These are phyloP conservation scores for Ypsolopha scabrella DNA, from an alignment of 2,888 invertebrate genomes.

Conservation along the genomic window DNA sequence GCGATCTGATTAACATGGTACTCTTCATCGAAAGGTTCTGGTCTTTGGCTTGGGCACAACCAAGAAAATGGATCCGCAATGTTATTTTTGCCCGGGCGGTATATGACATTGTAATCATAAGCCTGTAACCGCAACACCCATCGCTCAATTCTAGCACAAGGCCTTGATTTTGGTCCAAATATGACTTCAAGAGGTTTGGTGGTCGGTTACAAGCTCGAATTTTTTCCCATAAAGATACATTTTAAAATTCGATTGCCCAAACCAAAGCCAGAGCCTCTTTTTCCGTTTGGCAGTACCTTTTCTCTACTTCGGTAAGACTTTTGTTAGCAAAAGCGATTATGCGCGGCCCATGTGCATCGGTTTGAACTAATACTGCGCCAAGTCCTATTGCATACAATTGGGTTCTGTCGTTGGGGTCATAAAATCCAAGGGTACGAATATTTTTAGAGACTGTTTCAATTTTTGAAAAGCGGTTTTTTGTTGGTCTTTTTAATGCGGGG, in stretches of 20 bases:
- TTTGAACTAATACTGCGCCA: slow-evolving; percentile 14
- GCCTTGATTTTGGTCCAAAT: slow-evolving; percentile 13
- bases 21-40: background rate
- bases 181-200: slow-evolving; percentile 29
- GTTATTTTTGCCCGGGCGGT: slow-evolving; percentile 13
- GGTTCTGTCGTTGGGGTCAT: slow-evolving; percentile 3
- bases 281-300: slow-evolving; percentile 18
- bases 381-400: slow-evolving; percentile 15
- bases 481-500: background rate
- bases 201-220: slow-evolving; percentile 23
- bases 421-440: slow-evolving; percentile 1
- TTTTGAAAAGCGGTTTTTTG: slow-evolving; percentile 3
- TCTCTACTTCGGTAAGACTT: slow-evolving; percentile 15
- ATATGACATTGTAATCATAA: slow-evolving; percentile 11
- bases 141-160: slow-evolving; percentile 15
- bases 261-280: slow-evolving; percentile 20
- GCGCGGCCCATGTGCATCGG: slow-evolving; percentile 10
- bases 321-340: slow-evolving; percentile 20
- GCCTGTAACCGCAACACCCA: slow-evolving; percentile 16
- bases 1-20: background rate
- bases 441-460: background rate
- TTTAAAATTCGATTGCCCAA: slow-evolving; percentile 18
- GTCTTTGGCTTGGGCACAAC: background rate
- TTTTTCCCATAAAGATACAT: slow-evolving; percentile 17
- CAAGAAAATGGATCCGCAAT: slow-evolving; percentile 11